These are phyloP conservation scores for Oedothorax gibbosus DNA, from an alignment of 1,140 invertebrate genomes.

Conservation along the genomic window DNA sequence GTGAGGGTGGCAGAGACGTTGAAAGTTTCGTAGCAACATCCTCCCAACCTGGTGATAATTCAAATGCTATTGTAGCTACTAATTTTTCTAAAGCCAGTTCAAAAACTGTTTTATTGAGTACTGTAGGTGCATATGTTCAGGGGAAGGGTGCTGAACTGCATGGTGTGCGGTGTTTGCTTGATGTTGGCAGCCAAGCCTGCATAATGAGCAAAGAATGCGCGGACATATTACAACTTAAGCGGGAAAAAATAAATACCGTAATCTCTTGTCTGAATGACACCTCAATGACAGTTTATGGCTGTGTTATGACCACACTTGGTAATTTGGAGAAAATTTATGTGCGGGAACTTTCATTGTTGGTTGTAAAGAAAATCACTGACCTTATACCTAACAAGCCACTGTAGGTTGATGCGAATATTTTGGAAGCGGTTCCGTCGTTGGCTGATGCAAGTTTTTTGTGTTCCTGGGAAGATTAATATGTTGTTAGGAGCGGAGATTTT, in stretches of 20 bases:
- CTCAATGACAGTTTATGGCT: background rate
- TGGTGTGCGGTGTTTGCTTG: background rate
- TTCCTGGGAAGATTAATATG: background rate
- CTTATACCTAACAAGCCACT: background rate
- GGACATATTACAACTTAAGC: background rate
- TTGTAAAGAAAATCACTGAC: background rate
- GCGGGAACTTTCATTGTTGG: background rate
- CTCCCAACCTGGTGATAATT: background rate
- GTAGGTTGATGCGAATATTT: background rate
- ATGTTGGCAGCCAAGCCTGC: background rate
- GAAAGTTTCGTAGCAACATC: too few relatives aligned
- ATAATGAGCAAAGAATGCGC: background rate
- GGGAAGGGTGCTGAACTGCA: background rate
- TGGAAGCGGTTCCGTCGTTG: background rate
- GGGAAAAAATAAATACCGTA: background rate
- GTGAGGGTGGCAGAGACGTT: too few relatives aligned
- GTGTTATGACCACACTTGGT: background rate
- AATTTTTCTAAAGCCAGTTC: background rate
- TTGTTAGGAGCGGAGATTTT: background rate
- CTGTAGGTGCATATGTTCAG: background rate
- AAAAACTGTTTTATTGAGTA: background rate
- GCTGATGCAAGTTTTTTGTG: background rate
- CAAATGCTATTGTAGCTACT: background rate
- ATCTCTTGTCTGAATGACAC: background rate
- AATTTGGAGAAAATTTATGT: background rate